These are phyloP conservation scores for Pristiophorus japonicus DNA, from an alignment of 2,113 vertebrate genomes.

Conservation along the genomic window DNA sequence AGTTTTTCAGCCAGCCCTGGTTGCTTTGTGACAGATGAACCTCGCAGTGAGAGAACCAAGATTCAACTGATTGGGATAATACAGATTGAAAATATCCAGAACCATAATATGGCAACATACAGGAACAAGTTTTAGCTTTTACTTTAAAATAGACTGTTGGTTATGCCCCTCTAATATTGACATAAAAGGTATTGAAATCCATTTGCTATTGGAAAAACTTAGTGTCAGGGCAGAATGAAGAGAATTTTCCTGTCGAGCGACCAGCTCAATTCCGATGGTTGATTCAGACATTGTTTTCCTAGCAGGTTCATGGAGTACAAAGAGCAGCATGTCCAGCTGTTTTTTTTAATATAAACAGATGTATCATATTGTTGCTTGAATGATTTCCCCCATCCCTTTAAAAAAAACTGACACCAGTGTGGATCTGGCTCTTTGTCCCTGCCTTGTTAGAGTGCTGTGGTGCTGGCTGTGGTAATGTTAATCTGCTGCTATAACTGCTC, in stretches of 20 bases:
- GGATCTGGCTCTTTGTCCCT: constrained; percentile 21
- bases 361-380: background rate
- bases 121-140: background rate
- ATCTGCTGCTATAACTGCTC: constrained; percentile 63
- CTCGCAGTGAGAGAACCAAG: background rate
- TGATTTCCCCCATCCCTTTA: too few species aligned
- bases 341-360: constrained; percentile 3
- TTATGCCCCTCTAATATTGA: background rate
- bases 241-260: background rate
- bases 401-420: background rate
- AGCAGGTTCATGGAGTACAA: background rate
- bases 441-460: constrained; percentile 43
- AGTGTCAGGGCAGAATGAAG: background rate
- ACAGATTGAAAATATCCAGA: background rate
- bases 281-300: background rate
- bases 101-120: background rate
- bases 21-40: background rate
- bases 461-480: constrained; percentile 45
- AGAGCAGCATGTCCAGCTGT: background rate
- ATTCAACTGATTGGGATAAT: background rate
- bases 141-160: background rate
- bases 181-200: background rate
- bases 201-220: background rate
- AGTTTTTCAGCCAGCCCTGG: background rate
- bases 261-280: background rate